Evolutionary conservation across 2,888 invertebrate species (phyloP).

Genomic region (Drosophila mulleri): DNA sequence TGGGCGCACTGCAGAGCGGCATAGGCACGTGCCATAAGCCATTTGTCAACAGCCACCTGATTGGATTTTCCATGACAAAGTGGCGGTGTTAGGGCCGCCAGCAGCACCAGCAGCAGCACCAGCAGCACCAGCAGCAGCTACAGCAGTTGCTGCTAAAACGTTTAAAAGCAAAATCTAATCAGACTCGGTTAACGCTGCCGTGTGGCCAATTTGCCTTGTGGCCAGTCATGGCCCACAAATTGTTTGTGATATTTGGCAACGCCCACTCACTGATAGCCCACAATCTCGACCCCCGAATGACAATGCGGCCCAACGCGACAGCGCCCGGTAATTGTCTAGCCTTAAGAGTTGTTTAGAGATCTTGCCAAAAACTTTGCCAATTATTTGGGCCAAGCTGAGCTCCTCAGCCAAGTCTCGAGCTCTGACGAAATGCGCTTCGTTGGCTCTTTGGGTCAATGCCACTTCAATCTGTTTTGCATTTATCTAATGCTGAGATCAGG

Average conservation of each 20-base stretch:
- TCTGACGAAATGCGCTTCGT: not conserved
- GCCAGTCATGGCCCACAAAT: conserved; percentile 26
- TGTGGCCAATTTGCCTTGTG: conserved; percentile 53
- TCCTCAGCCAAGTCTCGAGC: not conserved
- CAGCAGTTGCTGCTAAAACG: conserved; percentile 40
- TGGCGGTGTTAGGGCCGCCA: conserved; percentile 33
- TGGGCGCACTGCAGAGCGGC: conserved; percentile 13
- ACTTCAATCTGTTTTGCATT: not conserved
- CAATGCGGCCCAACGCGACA: conserved; percentile 29
- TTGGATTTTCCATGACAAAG: conserved; percentile 64
- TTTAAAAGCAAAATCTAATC: conserved; percentile 68
- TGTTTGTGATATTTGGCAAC: conserved; percentile 6
- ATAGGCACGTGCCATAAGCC: conserved; percentile 73
- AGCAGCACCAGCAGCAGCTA: not conserved
- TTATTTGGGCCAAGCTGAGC: conserved; percentile 45
- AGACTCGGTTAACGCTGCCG: conserved; percentile 56
- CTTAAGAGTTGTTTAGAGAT: conserved; percentile 41
- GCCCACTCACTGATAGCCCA: conserved; percentile 1
- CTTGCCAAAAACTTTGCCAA: conserved; percentile 57
- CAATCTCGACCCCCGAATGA: not conserved
- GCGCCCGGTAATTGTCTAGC: conserved; percentile 49
- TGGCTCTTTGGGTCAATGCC: not conserved
- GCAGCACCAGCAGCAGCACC: conserved; percentile 5
- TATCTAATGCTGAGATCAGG: not conserved
- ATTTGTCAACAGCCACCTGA: conserved; percentile 72